Evolutionary conservation across 2,797 vertebrate species (phyloP).

Genomic region (Cichlasoma orientale): DNA sequence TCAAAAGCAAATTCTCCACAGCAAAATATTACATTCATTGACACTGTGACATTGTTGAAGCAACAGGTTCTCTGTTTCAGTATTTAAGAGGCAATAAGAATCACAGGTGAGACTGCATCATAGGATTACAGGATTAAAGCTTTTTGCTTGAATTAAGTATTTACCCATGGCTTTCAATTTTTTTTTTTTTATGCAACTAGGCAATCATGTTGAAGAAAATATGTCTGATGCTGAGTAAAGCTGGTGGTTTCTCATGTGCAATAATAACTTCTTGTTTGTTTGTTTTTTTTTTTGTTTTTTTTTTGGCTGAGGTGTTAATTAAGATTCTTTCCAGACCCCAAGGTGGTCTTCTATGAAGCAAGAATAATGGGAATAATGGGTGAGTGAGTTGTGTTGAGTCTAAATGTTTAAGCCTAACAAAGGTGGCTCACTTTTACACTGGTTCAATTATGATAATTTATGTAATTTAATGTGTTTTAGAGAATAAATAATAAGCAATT

Average conservation of each 20-base stretch:
- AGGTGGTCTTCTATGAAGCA: not conserved
- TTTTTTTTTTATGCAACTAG: conserved; percentile 39
- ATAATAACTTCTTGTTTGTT: not conserved
- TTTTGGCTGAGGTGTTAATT: not conserved
- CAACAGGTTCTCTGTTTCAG: not conserved
- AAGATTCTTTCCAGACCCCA: not conserved
- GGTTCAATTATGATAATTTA: no score
- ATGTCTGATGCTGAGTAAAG: conserved; percentile 12
- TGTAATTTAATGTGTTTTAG: no score
- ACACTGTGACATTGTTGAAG: not conserved
- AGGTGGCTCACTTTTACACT: no score
- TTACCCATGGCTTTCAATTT: conserved; percentile 29
- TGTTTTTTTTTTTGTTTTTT: fast-evolving
- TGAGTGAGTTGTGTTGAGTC: no score
- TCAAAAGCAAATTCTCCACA: not conserved
- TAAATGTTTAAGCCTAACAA: no score
- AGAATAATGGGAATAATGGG: no score
- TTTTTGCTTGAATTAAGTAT: conserved; percentile 35
- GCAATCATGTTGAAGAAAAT: conserved; percentile 42
- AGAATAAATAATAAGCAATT: no score
- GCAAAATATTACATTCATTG: not conserved
- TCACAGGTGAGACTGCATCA: conserved; percentile 29
- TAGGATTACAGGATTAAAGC: conserved; percentile 55
- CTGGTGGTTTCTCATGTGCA: conserved; percentile 16
- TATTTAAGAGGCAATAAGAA: conserved; percentile 15